phyloP scores from a whole-genome alignment of 2,888 invertebrate genomes.

The Rhimphoctona megacephalus region DNA sequence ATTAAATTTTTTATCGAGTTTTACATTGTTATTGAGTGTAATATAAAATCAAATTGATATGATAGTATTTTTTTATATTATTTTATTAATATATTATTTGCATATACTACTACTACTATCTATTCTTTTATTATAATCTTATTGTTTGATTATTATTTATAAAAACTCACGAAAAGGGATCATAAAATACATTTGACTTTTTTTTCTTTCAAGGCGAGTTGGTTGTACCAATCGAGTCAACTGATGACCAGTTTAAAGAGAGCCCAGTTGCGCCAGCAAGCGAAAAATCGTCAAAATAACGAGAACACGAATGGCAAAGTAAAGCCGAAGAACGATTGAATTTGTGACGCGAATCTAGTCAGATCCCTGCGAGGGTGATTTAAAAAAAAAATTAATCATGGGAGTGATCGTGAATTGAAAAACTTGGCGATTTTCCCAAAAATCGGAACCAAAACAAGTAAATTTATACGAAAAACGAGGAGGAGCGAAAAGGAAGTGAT shows the following conservation, averaged over 20 bases:
- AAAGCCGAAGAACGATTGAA: constrained; percentile 64
- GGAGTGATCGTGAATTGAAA: neutral
- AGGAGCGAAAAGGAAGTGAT: neutral
- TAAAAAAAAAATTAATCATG: no score
- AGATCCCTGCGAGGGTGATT: constrained; percentile 53
- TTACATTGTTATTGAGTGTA: no score
- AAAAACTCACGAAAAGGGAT: neutral
- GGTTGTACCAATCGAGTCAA: constrained; percentile 95
- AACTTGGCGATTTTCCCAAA: neutral
- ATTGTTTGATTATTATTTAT: neutral
- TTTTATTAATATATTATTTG: no score
- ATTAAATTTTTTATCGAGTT: no score
- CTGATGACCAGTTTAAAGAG: constrained; percentile 94
- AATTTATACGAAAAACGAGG: neutral
- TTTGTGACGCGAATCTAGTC: constrained; percentile 50
- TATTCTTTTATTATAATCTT: neutral
- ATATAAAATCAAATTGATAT: no score
- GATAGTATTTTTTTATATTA: no score
- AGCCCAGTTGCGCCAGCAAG: constrained; percentile 91
- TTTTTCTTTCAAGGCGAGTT: constrained; percentile 89
- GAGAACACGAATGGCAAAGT: constrained; percentile 57
- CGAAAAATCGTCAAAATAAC: constrained; percentile 84
- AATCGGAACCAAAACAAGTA: neutral
- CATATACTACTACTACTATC: no score
- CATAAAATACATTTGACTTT: neutral